phyloP scores from a whole-genome alignment of 1,140 invertebrate species.

The Temnothorax nylanderi region DNA sequence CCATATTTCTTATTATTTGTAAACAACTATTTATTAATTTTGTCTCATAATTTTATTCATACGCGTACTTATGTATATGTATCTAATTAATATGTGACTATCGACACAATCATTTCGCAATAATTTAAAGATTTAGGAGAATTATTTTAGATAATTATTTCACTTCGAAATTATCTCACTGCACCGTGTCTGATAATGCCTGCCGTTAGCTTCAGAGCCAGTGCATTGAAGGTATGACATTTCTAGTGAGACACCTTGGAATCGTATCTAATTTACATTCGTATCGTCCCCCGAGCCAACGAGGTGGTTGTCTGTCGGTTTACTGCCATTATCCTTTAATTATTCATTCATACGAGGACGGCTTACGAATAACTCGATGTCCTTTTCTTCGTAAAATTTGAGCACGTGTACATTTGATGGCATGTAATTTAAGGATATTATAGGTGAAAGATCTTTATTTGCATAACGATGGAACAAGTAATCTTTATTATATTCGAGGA shows the following conservation, averaged over 20 bases:
- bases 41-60: background rate
- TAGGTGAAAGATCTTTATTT: background rate
- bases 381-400: constrained; percentile 21
- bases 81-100: background rate
- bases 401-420: constrained; percentile 33
- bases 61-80: background rate
- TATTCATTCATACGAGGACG: constrained; percentile 30
- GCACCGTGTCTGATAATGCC: background rate
- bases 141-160: background rate
- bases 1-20: background rate
- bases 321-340: constrained; percentile 39
- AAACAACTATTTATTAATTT: constrained; percentile 6
- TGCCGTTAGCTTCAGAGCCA: background rate
- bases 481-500: background rate
- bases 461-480: background rate
- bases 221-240: constrained; percentile 1
- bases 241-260: constrained; percentile 9
- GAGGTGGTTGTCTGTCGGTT: constrained; percentile 16
- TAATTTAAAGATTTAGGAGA: background rate
- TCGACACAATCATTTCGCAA: background rate
- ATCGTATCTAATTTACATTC: constrained; percentile 56
- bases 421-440: background rate
- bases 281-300: constrained; percentile 15
- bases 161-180: constrained; percentile 22
- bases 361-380: background rate